These are phyloP conservation scores for Morpho helenor DNA, from an alignment of 2,888 invertebrate genomes.

Conservation along the genomic window DNA sequence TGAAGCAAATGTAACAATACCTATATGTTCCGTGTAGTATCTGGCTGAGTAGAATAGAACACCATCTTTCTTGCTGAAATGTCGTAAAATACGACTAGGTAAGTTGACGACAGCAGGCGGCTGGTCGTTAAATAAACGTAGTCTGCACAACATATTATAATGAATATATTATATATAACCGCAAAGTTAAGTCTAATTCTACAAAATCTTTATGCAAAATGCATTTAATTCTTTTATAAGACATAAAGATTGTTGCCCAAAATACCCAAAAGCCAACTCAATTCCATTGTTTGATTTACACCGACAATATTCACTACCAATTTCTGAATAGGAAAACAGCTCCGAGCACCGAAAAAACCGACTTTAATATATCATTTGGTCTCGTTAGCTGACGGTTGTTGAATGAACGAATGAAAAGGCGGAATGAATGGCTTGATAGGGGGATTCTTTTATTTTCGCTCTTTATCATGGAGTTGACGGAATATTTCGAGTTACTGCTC, in stretches of 20 bases:
- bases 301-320: conserved; percentile 23
- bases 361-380: conserved; percentile 31
- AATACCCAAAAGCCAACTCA: conserved; percentile 13
- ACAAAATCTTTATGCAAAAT: no score
- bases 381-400: conserved; percentile 27
- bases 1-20: no score
- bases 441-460: conserved; percentile 14
- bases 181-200: no score
- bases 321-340: conserved; percentile 23
- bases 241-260: conserved; percentile 16
- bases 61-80: no score
- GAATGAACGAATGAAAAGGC: conserved; percentile 26
- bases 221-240: conserved; percentile 13
- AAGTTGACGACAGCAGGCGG: no score
- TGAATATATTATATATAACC: no score
- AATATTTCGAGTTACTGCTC: conserved; percentile 3
- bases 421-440: conserved; percentile 27
- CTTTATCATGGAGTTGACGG: not conserved
- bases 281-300: conserved; percentile 23
- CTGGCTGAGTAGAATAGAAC: no score
- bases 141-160: no score
- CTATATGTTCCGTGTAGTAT: no score
- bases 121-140: no score
- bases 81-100: no score
- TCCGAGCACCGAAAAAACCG: conserved; percentile 21